phyloP scores from a whole-genome alignment of 2,113 vertebrate species.

The Grammomys surdaster region DNA sequence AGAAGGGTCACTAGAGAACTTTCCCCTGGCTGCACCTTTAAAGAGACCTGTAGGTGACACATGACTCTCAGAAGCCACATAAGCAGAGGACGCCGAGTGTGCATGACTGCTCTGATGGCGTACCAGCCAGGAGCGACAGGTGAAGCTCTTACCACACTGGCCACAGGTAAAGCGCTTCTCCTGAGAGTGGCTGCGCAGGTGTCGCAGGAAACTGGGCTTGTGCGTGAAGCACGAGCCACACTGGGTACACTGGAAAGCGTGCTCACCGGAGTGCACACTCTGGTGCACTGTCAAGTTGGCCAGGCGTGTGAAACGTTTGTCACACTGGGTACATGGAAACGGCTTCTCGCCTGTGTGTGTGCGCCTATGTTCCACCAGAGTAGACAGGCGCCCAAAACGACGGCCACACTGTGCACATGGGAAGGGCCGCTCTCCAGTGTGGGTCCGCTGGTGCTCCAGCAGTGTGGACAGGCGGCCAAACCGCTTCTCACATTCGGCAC shows the following conservation, averaged over 20 bases:
- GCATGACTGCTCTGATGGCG: slow-evolving; percentile 62
- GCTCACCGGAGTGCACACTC: slow-evolving; percentile 52
- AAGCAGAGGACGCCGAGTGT: not conserved
- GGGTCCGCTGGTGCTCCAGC: slow-evolving; percentile 73
- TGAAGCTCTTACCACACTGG: slow-evolving; percentile 75
- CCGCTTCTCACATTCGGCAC: slow-evolving; percentile 87
- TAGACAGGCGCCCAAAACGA: slow-evolving; percentile 85
- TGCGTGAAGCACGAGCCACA: slow-evolving; percentile 64
- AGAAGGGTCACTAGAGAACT: not conserved
- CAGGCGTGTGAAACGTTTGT: slow-evolving; percentile 66
- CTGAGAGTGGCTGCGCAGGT: slow-evolving; percentile 63
- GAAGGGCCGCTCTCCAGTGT: slow-evolving; percentile 81
- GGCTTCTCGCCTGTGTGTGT: slow-evolving; percentile 74
- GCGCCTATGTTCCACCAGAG: slow-evolving; percentile 83
- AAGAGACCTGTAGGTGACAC: not conserved
- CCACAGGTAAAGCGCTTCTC: slow-evolving; percentile 71
- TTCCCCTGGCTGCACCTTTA: not conserved
- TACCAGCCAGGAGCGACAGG: slow-evolving; percentile 63
- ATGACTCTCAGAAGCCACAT: not conserved
- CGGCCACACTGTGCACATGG: slow-evolving; percentile 83
- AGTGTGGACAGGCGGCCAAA: slow-evolving; percentile 86
- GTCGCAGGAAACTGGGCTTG: slow-evolving; percentile 67
- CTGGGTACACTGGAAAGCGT: slow-evolving; percentile 10
- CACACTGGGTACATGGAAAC: slow-evolving; percentile 70
- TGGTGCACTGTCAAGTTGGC: slow-evolving; percentile 74